Evolutionary conservation across 2,113 vertebrate genomes (phyloP).

Genomic region (Ophthalmolycus amberensis): DNA sequence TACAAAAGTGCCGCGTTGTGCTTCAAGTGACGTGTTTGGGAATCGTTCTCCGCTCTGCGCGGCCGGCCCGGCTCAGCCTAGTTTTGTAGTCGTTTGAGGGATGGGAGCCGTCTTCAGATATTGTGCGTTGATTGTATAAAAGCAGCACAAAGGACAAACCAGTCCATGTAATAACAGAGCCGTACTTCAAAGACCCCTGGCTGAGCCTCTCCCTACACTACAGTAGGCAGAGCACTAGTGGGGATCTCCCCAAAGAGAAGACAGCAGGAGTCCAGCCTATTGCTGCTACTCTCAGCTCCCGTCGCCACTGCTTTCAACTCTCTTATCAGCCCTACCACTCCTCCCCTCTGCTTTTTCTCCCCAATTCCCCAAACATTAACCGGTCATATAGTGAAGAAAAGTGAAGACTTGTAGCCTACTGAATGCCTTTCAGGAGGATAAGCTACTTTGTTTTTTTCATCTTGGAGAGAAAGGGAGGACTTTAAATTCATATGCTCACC

Average conservation of each 20-base stretch:
- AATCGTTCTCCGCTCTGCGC: conserved; percentile 12
- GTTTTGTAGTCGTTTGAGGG: conserved; percentile 54
- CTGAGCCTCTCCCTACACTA: conserved; percentile 52
- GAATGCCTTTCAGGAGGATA: conserved; percentile 26
- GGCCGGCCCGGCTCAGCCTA: not conserved
- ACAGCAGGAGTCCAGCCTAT: conserved; percentile 56
- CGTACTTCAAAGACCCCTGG: conserved; percentile 66
- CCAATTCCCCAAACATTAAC: conserved; percentile 57
- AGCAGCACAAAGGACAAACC: conserved; percentile 46
- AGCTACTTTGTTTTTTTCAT: conserved; percentile 51
- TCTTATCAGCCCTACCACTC: conserved; percentile 54
- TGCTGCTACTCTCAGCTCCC: conserved; percentile 31
- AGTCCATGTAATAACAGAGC: conserved; percentile 60
- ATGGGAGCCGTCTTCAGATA: conserved; percentile 38
- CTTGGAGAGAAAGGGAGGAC: conserved; percentile 19
- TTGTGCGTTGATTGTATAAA: conserved; percentile 43
- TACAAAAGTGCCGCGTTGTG: not conserved
- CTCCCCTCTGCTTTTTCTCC: conserved; percentile 38
- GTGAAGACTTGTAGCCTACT: conserved; percentile 19
- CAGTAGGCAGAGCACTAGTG: conserved; percentile 48
- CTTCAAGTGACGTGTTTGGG: conserved; percentile 7
- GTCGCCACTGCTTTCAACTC: conserved; percentile 45
- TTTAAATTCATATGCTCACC: conserved; percentile 48
- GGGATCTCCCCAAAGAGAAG: conserved; percentile 62
- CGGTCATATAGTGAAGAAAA: conserved; percentile 43